A percentile compares a stretch with the other conserved stretches of the same genome.
phyloP scores from a whole-genome alignment of 2,113 vertebrate species.

The Cnemophilus loriae region DNA sequence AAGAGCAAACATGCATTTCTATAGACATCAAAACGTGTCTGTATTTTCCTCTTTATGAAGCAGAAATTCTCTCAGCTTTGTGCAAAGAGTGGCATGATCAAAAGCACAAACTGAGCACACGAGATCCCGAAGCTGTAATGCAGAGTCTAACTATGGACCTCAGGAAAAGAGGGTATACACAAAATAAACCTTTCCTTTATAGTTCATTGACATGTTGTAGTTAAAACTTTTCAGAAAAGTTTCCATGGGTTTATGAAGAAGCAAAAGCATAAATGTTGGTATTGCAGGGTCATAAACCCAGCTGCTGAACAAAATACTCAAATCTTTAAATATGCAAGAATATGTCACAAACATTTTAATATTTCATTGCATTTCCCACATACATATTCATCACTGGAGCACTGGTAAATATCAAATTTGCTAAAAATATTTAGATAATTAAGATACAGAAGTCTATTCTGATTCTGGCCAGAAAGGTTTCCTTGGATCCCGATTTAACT shows the following conservation, averaged over 20 bases:
- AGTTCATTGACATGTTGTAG: background rate
- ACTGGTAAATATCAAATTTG: background rate
- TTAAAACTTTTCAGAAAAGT: constrained; percentile 40
- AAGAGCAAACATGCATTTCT: constrained; percentile 55
- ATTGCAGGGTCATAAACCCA: background rate
- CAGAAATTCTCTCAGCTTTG: constrained; percentile 49
- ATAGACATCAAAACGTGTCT: constrained; percentile 41
- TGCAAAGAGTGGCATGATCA: constrained; percentile 52
- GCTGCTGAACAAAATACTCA: background rate
- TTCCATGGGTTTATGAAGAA: background rate
- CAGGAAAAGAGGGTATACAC: constrained; percentile 30
- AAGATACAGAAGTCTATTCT: background rate
- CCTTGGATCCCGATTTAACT: background rate
- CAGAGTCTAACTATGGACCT: constrained; percentile 14
- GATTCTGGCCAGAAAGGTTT: background rate
- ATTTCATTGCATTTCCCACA: background rate
- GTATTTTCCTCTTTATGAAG: constrained; percentile 55
- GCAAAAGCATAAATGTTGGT: background rate
- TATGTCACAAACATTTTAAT: background rate
- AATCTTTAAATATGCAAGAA: background rate
- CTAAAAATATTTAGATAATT: background rate
- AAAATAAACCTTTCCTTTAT: constrained; percentile 42
- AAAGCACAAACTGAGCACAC: constrained; percentile 29
- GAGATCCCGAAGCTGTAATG: background rate
- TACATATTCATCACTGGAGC: background rate